These are phyloP conservation scores for Olivierus martensii DNA, from an alignment of 1,140 invertebrate species.

Conservation along the genomic window DNA sequence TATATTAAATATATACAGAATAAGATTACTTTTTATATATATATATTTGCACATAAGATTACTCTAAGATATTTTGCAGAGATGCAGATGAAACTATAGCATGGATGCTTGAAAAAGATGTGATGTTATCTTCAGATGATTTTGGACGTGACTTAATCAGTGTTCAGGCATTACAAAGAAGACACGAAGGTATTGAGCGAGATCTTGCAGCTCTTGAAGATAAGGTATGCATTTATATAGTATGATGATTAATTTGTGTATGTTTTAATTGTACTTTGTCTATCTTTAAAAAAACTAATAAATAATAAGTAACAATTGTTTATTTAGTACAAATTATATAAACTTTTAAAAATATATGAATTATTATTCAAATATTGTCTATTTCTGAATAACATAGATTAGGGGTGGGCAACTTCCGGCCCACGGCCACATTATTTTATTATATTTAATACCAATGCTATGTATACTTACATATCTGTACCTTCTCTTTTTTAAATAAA, in stretches of 20 bases:
- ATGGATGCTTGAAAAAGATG: conserved; percentile 98
- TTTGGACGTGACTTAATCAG: conserved; percentile 94
- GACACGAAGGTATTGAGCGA: conserved; percentile 94
- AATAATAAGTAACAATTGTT: not conserved
- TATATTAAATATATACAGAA: not conserved
- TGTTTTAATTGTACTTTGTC: not conserved
- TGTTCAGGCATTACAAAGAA: conserved; percentile 83
- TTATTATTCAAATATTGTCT: not conserved
- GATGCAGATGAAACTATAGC: conserved; percentile 98
- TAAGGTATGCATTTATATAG: conserved; percentile 47
- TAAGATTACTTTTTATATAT: not conserved
- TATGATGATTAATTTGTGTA: not conserved
- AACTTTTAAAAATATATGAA: not conserved
- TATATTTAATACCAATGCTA: too few species aligned
- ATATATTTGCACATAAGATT: not conserved
- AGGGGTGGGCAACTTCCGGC: too few species aligned
- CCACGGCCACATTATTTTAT: too few species aligned
- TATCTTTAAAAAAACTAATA: not conserved
- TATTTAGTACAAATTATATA: too few species aligned
- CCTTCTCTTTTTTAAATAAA: too few species aligned
- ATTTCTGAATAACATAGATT: too few species aligned
- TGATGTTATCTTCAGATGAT: conserved; percentile 88
- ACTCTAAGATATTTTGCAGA: conserved; percentile 26
- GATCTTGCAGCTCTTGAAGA: conserved; percentile 95
- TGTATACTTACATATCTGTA: too few species aligned